These are phyloP conservation scores for Chalcis sispes DNA, from an alignment of 2,888 invertebrate species.

Conservation along the genomic window DNA sequence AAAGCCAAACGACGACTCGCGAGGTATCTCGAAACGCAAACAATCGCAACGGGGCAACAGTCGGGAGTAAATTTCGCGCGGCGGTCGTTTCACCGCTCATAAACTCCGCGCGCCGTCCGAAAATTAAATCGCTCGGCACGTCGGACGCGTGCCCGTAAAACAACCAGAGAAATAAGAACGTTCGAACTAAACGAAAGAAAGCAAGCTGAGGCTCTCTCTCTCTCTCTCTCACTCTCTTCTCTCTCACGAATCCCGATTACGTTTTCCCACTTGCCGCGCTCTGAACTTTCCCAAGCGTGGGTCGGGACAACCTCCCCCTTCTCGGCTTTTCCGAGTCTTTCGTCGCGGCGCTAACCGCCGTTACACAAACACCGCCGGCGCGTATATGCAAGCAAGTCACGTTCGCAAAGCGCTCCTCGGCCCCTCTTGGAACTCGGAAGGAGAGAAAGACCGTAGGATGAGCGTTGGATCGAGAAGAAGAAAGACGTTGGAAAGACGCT, in stretches of 20 bases:
- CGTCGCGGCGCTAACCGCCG: slow-evolving; percentile 40
- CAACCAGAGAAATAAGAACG: slow-evolving; percentile 12
- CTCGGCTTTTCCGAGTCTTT: background rate
- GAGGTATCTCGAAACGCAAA: background rate
- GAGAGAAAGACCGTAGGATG: background rate
- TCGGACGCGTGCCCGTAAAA: slow-evolving; percentile 37
- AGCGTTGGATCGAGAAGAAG: background rate
- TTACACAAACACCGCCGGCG: slow-evolving; percentile 21
- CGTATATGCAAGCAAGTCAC: slow-evolving; percentile 44
- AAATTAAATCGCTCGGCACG: slow-evolving; percentile 51
- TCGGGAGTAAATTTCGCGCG: slow-evolving; percentile 37
- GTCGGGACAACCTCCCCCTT: background rate
- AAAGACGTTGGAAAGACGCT: background rate
- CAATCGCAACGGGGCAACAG: background rate
- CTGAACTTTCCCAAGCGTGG: too few species aligned
- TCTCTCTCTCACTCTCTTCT: background rate
- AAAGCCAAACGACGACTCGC: background rate
- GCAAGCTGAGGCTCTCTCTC: background rate
- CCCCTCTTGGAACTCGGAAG: slow-evolving; percentile 19
- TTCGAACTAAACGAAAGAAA: background rate
- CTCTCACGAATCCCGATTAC: slow-evolving; percentile 12
- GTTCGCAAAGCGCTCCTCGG: slow-evolving; percentile 36
- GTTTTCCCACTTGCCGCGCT: background rate
- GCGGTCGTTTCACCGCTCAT: slow-evolving; percentile 38
- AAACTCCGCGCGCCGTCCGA: slow-evolving; percentile 22